Percentiles rank a stretch among this genome's conserved stretches.
phyloP scores from a whole-genome alignment of 2,797 vertebrate genomes.

The Cirrhinus molitorella region DNA sequence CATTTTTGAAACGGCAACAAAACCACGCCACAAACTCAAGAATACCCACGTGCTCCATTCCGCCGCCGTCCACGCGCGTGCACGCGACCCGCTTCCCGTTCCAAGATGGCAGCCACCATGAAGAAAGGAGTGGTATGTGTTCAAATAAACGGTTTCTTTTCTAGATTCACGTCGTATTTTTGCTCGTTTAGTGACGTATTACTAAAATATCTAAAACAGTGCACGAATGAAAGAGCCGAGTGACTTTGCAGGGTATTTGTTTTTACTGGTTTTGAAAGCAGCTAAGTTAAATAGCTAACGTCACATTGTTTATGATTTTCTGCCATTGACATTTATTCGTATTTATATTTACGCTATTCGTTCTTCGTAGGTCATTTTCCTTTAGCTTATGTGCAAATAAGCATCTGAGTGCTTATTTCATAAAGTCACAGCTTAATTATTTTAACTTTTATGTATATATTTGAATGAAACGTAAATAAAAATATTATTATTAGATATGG shows the following conservation, averaged over 20 bases:
- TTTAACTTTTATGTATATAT: too few relatives aligned
- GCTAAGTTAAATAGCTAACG: not conserved
- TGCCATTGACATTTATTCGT: not conserved
- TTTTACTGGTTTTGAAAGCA: not conserved
- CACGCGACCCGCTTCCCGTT: constrained; percentile 40
- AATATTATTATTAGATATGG: too few relatives aligned
- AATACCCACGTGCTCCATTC: constrained; percentile 10
- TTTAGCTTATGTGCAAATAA: not conserved
- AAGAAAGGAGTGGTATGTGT: constrained; percentile 84
- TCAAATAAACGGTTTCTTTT: not conserved
- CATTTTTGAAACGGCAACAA: not conserved
- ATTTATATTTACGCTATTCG: not conserved
- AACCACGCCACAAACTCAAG: not conserved
- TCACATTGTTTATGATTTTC: not conserved
- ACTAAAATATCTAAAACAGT: not conserved
- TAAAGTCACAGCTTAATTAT: not conserved
- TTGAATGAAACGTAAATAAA: too few relatives aligned
- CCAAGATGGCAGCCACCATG: constrained; percentile 86
- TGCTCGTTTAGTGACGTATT: not conserved
- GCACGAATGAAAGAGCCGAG: too few relatives aligned
- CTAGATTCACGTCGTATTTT: not conserved
- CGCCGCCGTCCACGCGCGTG: not conserved
- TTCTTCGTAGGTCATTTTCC: not conserved
- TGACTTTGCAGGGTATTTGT: not conserved
- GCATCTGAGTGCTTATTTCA: not conserved